phyloP scores from a whole-genome alignment of 2,888 invertebrate genomes.

The Tubiluchus corallicola region DNA sequence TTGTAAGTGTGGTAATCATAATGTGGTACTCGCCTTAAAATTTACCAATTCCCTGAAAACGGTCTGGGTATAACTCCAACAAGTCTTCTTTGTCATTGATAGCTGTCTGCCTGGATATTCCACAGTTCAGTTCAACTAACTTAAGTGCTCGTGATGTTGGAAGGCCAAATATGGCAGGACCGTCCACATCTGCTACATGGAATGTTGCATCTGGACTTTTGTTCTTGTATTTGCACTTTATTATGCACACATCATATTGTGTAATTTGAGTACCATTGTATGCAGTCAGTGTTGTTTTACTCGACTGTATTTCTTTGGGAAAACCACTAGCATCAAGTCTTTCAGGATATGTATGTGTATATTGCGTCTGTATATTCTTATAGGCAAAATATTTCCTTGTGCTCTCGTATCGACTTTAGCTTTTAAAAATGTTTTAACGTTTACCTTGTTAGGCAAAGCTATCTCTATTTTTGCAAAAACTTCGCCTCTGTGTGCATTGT shows the following conservation, averaged over 20 bases:
- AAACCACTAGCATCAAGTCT: not conserved
- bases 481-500: too few relatives aligned
- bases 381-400: not conserved
- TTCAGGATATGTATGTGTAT: not conserved
- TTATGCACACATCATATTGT: not conserved
- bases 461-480: not conserved
- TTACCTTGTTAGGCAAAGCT: not conserved
- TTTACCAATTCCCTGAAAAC: not conserved
- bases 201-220: not conserved
- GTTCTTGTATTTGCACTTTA: not conserved
- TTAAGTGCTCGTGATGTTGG: not conserved
- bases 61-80: not conserved
- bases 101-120: not conserved
- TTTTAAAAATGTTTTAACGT: too few relatives aligned
- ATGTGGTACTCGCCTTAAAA: not conserved
- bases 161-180: not conserved
- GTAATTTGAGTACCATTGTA: not conserved
- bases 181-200: not conserved
- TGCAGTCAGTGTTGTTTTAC: not conserved
- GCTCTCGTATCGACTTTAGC: not conserved
- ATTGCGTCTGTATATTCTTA: not conserved
- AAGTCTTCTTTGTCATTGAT: slow-evolving; percentile 3
- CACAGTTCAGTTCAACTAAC: not conserved
- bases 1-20: too few relatives aligned
- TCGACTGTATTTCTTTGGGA: not conserved